phyloP scores from a whole-genome alignment of 2,797 vertebrate genomes.

The Sebastes kiyomatsui region DNA sequence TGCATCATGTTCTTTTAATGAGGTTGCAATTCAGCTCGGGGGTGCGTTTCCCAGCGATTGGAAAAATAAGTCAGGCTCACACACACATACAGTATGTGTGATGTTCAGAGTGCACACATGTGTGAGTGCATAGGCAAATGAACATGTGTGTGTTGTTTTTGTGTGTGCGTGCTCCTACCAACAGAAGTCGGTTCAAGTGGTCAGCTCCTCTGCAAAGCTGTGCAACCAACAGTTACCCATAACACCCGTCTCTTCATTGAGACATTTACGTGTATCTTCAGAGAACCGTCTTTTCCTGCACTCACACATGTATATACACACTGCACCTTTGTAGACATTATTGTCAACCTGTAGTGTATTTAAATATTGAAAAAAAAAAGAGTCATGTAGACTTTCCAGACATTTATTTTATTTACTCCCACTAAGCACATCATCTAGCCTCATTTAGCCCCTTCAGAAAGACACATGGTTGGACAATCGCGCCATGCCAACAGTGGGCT shows the following conservation, averaged over 20 bases:
- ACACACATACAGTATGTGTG: background rate
- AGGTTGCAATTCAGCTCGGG: slow-evolving; percentile 57
- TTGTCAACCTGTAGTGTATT: background rate
- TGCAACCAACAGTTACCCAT: background rate
- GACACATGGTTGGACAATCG: slow-evolving; percentile 58
- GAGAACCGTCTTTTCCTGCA: background rate
- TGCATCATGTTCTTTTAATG: slow-evolving; percentile 80
- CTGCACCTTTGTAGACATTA: background rate
- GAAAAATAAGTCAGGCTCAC: slow-evolving; percentile 28
- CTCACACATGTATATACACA: background rate
- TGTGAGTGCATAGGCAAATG: background rate
- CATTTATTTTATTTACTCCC: slow-evolving; percentile 47
- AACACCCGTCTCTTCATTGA: background rate
- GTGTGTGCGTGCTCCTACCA: background rate
- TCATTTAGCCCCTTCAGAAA: slow-evolving; percentile 60
- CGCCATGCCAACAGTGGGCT: slow-evolving; percentile 44
- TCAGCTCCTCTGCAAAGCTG: background rate
- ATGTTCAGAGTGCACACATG: background rate
- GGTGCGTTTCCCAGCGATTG: slow-evolving; percentile 39
- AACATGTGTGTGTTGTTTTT: background rate
- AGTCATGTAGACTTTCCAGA: background rate
- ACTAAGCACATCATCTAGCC: slow-evolving; percentile 50
- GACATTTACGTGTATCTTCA: background rate
- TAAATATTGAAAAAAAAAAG: background rate
- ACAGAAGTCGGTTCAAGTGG: background rate